A percentile compares a stretch with the other conserved stretches of the same genome.
phyloP scores from a whole-genome alignment of 2,888 invertebrate genomes.

The Athetis lepigone region DNA sequence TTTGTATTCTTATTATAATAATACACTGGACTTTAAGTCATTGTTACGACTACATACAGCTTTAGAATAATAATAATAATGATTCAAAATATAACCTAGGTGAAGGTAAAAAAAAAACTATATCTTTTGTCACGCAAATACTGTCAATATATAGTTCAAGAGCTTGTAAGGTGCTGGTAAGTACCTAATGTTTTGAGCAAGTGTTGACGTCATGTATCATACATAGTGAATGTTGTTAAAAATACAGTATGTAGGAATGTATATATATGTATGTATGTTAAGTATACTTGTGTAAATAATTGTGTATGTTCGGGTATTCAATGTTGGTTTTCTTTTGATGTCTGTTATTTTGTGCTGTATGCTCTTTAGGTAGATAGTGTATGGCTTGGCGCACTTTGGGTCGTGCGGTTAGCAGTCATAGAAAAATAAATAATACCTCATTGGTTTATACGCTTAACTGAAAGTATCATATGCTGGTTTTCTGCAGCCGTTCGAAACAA shows the following conservation, averaged over 20 bases:
- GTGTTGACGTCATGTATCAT: slow-evolving; percentile 13
- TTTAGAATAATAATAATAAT: background rate
- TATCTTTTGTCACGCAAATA: slow-evolving; percentile 16
- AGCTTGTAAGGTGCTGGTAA: slow-evolving; percentile 45
- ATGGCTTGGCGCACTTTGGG: background rate
- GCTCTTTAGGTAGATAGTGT: slow-evolving; percentile 27
- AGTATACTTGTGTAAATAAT: slow-evolving; percentile 18
- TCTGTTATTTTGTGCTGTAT: slow-evolving; percentile 24
- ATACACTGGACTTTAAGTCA: background rate
- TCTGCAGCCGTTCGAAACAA: background rate
- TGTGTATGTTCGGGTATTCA: slow-evolving; percentile 19
- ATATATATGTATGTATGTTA: slow-evolving; percentile 16
- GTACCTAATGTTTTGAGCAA: slow-evolving; percentile 33
- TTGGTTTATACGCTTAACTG: background rate
- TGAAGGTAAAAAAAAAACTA: background rate
- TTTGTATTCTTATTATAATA: slow-evolving; percentile 17
- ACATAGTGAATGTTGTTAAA: slow-evolving; percentile 3
- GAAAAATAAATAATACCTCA: slow-evolving; percentile 6
- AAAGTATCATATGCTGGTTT: background rate
- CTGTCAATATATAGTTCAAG: slow-evolving; percentile 32
- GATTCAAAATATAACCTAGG: background rate
- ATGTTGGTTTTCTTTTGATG: slow-evolving; percentile 18
- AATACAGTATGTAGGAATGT: slow-evolving; percentile 3
- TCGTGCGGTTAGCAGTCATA: background rate
- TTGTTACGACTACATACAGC: background rate